Evolutionary conservation across 2,888 invertebrate species (phyloP), one percentile per base, ranked within the genome.

Genomic region (Meloe dianella): DNA sequence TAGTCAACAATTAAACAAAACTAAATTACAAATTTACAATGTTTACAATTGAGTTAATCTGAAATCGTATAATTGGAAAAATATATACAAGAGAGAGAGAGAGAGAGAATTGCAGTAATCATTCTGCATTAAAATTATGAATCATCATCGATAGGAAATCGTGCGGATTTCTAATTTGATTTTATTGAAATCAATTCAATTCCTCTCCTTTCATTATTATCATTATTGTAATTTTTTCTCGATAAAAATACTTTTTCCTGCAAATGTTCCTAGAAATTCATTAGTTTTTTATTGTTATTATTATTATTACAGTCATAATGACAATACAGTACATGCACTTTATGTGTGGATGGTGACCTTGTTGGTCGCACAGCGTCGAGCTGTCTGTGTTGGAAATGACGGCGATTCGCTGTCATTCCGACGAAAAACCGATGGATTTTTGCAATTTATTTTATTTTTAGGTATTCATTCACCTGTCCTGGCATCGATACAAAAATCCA

Each of bases 401-500:
- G 66, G 30, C 22, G 63, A 38, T 24, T 38, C 30, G 27, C 54
- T 61, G 67, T 61, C 66, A 66, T n/a, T 60, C 5, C n/a, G n/a
- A 41, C 41, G 41, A 12, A 4, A 12, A 41, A 66, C 41, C 9
- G 47, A 20, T 20, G 47, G 41, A 59, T 66, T 67, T 67, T 67
- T 51, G 57, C 66, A 54, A 47, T 59, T 41, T 56, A 17, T 41
- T 17, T 5, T n/a, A n/a, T n/a, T n/a, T n/a, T n/a, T n/a, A n/a
- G n/a, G n/a, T n/a, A n/a, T n/a, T 57, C 63, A 63, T 30, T 54
- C 54, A 54, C 41, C 56, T 56, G 60, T 61, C 61, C 61, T 67
- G 67, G 61, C 60, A 61, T 61, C 58, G 14, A 20, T 67, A 64
- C 67, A 41, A 63, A 64, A 67, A 67, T 67, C 8, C 20, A 22